Conservation (phyloP, 1,140 invertebrate species). For the Rhizoglyphus robini region DNA sequence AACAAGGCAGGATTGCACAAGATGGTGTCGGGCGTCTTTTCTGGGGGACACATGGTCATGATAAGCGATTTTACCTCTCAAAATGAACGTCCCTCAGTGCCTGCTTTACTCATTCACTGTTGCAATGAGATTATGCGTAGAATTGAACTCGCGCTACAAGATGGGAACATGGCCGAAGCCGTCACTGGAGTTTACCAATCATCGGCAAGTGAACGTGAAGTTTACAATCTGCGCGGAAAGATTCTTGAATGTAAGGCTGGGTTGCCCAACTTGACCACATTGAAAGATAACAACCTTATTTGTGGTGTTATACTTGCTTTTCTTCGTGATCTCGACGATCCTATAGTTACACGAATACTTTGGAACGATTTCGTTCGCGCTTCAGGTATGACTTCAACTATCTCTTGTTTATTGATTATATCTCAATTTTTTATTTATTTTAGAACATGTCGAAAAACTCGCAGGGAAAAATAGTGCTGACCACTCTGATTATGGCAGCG, state of each 20-base stretch:
- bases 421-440: conserved; percentile 21
- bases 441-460: neutral
- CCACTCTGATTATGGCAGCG: neutral
- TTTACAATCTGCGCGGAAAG: conserved; percentile 68
- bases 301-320: conserved; percentile 81
- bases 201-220: conserved; percentile 64
- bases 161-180: neutral
- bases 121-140: conserved; percentile 79
- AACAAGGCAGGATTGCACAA: conserved; percentile 5
- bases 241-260: conserved; percentile 54
- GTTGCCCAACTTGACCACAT: conserved; percentile 49
- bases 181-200: conserved; percentile 71
- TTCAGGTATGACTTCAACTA: conserved; percentile 34
- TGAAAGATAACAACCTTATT: conserved; percentile 57
- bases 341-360: conserved; percentile 56
- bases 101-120: conserved; percentile 80
- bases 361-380: conserved; percentile 65
- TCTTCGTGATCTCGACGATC: conserved; percentile 62
- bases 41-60: conserved; percentile 24
- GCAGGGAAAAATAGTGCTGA: neutral
- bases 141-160: conserved; percentile 49
- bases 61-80: conserved; percentile 64
- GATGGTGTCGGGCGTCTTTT: neutral
- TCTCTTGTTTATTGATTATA: neutral
- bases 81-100: conserved; percentile 69